phyloP scores from a whole-genome alignment of 2,888 invertebrate species.

The Apotomis capreana region DNA sequence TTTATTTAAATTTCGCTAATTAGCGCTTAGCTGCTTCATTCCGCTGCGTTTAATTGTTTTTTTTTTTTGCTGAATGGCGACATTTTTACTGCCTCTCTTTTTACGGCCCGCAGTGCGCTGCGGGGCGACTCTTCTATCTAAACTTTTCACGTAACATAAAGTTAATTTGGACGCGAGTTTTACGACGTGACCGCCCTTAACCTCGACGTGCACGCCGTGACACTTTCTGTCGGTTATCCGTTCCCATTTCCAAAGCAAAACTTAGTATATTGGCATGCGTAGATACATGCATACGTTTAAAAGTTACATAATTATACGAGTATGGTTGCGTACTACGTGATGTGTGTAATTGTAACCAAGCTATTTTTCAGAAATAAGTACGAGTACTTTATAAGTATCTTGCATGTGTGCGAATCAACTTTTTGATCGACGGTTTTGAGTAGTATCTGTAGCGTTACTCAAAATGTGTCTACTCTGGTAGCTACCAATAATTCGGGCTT shows the following conservation, averaged over 20 bases:
- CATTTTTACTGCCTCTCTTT: conserved; percentile 28
- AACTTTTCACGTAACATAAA: conserved; percentile 24
- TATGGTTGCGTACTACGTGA: too few species aligned
- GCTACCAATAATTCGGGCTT: too few species aligned
- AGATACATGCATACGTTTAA: too few species aligned
- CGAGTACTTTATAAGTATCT: too few species aligned
- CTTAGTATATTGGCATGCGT: background rate
- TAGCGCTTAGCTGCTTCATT: conserved; percentile 48
- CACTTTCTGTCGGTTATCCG: too few species aligned
- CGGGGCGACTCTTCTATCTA: conserved; percentile 1
- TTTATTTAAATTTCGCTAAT: conserved; percentile 65
- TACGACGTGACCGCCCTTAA: conserved; percentile 3
- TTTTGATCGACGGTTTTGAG: too few species aligned
- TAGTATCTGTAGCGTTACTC: too few species aligned
- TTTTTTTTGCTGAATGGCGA: conserved; percentile 32
- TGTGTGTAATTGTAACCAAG: too few species aligned
- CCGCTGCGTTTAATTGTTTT: conserved; percentile 50
- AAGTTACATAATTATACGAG: too few species aligned
- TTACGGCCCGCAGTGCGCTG: background rate
- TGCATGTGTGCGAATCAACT: too few species aligned
- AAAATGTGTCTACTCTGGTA: too few species aligned
- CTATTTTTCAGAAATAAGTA: too few species aligned
- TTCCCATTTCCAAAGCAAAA: background rate
- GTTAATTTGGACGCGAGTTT: conserved; percentile 18
- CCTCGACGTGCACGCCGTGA: background rate